These are phyloP conservation scores for Drosophila rubida DNA, from an alignment of 2,888 invertebrate genomes.

Conservation along the genomic window DNA sequence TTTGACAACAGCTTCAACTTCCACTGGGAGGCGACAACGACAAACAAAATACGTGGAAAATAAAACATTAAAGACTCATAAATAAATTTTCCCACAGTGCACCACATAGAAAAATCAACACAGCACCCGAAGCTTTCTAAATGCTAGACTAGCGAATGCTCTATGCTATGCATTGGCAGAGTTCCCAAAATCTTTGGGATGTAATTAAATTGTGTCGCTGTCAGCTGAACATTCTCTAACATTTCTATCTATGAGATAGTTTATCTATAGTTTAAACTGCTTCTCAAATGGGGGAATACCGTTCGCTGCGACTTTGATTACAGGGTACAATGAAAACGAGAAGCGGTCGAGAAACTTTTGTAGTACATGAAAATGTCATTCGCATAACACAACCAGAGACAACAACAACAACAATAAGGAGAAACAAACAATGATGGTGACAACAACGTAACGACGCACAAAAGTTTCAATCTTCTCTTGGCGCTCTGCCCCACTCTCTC, in stretches of 20 bases:
- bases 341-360: slow-evolving; percentile 76
- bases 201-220: too few species aligned
- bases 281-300: background rate
- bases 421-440: slow-evolving; percentile 42
- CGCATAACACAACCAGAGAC: slow-evolving; percentile 68
- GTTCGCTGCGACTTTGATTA: background rate
- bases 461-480: slow-evolving; percentile 63
- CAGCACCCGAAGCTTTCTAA: background rate
- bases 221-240: too few species aligned
- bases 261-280: background rate
- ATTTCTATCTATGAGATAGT: background rate
- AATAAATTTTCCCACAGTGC: slow-evolving; percentile 72
- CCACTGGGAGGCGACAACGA: slow-evolving; percentile 10
- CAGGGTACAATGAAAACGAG: slow-evolving; percentile 58
- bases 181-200: too few species aligned
- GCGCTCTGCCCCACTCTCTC: background rate
- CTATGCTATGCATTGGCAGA: slow-evolving; percentile 10
- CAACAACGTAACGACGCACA: slow-evolving; percentile 72
- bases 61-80: slow-evolving; percentile 76
- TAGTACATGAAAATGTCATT: slow-evolving; percentile 80
- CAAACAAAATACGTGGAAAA: slow-evolving; percentile 70
- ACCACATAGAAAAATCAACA: slow-evolving; percentile 18
- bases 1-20: slow-evolving; percentile 44
- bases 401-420: slow-evolving; percentile 18
- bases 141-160: slow-evolving; percentile 15